Evolutionary conservation across 2,113 vertebrate genomes (phyloP).

Genomic region (Strix aluco): DNA sequence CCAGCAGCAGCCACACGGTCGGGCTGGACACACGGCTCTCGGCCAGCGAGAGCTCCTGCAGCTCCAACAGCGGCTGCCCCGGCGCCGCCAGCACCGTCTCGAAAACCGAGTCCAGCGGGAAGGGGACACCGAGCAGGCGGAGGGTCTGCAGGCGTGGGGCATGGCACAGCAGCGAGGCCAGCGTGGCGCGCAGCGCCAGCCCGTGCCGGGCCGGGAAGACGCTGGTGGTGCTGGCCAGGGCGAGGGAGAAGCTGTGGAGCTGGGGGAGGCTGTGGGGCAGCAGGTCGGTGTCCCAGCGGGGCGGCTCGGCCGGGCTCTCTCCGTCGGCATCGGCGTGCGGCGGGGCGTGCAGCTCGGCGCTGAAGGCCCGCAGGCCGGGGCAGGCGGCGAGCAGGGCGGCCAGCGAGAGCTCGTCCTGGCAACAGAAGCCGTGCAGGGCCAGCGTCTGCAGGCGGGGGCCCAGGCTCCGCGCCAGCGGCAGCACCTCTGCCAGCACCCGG

Average conservation of each 20-base stretch:
- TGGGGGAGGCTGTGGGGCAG: neutral
- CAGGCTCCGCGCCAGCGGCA: neutral
- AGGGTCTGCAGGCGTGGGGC: neutral
- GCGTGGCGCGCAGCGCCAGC: neutral
- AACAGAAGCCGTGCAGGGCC: slow-evolving; percentile 48
- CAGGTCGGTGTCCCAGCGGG: neutral
- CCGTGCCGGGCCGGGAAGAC: neutral
- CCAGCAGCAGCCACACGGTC: slow-evolving; percentile 16
- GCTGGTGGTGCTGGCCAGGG: neutral
- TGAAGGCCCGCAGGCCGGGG: neutral
- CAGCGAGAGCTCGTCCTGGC: neutral
- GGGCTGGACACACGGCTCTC: neutral
- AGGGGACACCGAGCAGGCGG: neutral
- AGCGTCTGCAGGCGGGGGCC: slow-evolving; percentile 19
- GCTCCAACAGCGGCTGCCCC: neutral
- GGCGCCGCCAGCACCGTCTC: neutral
- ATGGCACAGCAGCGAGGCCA: slow-evolving; percentile 13
- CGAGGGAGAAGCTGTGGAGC: slow-evolving; percentile 42
- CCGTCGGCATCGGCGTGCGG: fast-evolving
- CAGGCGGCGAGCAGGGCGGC: neutral
- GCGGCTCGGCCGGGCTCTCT: neutral
- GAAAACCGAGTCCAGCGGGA: slow-evolving; percentile 46
- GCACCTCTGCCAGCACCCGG: neutral
- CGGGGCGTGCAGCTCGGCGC: neutral
- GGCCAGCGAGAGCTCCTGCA: slow-evolving; percentile 42